These are phyloP conservation scores for Meiosimyza decipiens DNA, from an alignment of 2,888 invertebrate genomes.

Conservation along the genomic window DNA sequence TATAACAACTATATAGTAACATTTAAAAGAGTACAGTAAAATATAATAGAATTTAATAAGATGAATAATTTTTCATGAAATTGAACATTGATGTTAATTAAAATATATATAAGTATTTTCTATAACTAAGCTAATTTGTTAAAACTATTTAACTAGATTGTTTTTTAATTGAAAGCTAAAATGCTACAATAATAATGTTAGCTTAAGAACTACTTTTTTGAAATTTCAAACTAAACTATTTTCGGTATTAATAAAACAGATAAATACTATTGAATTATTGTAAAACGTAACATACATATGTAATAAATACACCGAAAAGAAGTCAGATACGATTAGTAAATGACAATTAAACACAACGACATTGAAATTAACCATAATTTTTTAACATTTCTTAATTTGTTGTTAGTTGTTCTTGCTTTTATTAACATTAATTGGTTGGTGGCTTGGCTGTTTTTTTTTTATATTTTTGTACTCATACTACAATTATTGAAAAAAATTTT, in stretches of 20 bases:
- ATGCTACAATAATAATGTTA: background rate
- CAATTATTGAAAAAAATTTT: too few species aligned
- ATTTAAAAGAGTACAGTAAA: slow-evolving; percentile 10
- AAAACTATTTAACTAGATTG: background rate
- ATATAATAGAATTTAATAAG: slow-evolving; percentile 14
- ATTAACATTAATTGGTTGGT: background rate
- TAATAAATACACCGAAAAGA: background rate
- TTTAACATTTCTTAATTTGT: background rate
- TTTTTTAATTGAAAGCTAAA: background rate
- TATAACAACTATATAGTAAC: slow-evolving; percentile 21
- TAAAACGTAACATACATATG: too few species aligned
- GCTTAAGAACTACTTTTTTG: too few species aligned
- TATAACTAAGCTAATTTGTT: background rate
- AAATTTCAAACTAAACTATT: too few species aligned
- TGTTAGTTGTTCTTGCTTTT: background rate
- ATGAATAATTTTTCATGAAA: background rate
- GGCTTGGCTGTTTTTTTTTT: too few species aligned
- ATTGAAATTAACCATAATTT: background rate
- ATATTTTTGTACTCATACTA: too few species aligned
- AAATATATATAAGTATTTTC: background rate
- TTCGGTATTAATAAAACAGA: too few species aligned
- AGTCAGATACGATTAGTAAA: background rate
- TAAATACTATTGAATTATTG: too few species aligned
- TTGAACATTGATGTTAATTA: background rate
- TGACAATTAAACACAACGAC: background rate